Evolutionary conservation across 2,888 invertebrate species (phyloP).

Genomic region (Harpalus rubripes): DNA sequence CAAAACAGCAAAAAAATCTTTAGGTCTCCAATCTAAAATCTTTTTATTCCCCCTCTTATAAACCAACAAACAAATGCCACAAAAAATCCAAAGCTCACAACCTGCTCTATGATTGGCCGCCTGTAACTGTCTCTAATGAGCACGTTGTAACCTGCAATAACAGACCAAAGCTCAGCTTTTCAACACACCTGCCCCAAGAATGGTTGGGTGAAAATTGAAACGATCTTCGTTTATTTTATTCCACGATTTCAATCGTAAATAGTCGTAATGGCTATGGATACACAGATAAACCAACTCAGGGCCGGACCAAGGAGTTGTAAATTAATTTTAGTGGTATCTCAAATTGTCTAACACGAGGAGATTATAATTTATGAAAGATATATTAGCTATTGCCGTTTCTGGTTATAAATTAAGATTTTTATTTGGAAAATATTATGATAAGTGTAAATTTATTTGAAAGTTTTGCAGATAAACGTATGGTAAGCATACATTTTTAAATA

Average conservation of each 20-base stretch:
- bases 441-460: slow-evolving; percentile 3
- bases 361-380: not conserved
- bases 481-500: not conserved
- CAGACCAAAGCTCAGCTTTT: not conserved
- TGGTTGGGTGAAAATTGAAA: slow-evolving; percentile 39
- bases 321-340: not conserved
- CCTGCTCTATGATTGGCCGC: slow-evolving; percentile 52
- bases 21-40: not conserved
- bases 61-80: slow-evolving; percentile 42
- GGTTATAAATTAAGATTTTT: not conserved
- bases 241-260: slow-evolving; percentile 30
- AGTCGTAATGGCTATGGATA: not conserved
- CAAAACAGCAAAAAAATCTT: not conserved
- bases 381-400: not conserved
- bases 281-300: not conserved
- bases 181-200: slow-evolving; percentile 34
- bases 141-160: slow-evolving; percentile 47
- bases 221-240: slow-evolving; percentile 40
- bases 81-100: slow-evolving; percentile 58
- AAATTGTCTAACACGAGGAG: not conserved
- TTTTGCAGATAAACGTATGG: not conserved
- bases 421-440: not conserved
- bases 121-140: slow-evolving; percentile 58
- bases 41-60: not conserved
- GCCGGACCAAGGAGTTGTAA: not conserved